These are phyloP conservation scores for Syngnathus floridae DNA, from an alignment of 2,113 vertebrate genomes.

Conservation along the genomic window DNA sequence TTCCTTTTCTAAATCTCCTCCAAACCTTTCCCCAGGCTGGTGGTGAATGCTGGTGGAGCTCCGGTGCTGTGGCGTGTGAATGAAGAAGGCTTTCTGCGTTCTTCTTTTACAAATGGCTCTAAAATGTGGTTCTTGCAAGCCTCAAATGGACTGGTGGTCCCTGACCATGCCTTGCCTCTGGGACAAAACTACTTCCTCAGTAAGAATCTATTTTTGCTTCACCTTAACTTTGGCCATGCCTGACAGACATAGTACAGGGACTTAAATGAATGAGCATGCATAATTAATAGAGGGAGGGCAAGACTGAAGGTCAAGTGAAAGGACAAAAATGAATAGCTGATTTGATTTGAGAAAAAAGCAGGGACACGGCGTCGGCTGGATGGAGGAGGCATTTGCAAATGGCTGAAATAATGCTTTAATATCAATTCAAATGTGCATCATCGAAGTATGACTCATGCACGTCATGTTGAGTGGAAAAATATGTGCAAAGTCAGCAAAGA, in stretches of 20 bases:
- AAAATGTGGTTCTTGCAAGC: constrained; percentile 82
- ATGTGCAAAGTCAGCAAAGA: background rate
- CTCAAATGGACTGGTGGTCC: constrained; percentile 80
- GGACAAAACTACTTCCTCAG: constrained; percentile 95
- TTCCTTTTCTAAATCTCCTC: background rate
- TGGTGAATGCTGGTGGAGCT: constrained; percentile 81
- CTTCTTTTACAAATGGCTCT: constrained; percentile 83
- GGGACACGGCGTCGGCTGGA: background rate
- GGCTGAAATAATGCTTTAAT: background rate
- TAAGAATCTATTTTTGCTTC: constrained; percentile 50
- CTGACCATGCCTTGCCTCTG: constrained; percentile 79
- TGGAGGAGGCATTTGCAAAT: background rate
- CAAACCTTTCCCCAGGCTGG: constrained; percentile 64
- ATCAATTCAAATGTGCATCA: background rate
- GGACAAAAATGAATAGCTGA: background rate
- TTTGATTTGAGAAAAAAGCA: constrained; percentile 1
- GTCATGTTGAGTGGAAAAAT: background rate
- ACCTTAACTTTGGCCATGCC: no score
- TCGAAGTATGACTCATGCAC: background rate
- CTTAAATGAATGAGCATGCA: background rate
- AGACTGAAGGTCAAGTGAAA: constrained; percentile 42
- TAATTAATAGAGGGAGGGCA: constrained; percentile 8
- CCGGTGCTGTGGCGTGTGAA: constrained; percentile 87
- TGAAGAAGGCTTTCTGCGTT: constrained; percentile 80
- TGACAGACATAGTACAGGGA: background rate